Evolutionary conservation across 2,113 vertebrate genomes (phyloP).

Genomic region (Miniopterus natalensis): DNA sequence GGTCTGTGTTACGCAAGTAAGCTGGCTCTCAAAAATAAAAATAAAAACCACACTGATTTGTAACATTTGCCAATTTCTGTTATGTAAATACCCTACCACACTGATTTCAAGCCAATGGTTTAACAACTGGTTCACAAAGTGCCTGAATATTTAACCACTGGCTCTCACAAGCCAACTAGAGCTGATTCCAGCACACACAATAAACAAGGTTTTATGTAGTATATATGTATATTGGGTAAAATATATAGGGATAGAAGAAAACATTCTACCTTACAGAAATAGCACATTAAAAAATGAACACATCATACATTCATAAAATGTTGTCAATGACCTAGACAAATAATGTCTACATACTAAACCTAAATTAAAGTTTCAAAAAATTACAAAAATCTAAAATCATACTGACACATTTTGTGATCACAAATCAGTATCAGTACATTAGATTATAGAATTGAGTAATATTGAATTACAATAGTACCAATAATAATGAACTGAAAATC

Average conservation of each 20-base stretch:
- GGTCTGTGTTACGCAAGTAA: not conserved
- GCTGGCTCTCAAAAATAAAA: not conserved
- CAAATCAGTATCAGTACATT: not conserved
- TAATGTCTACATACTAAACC: not conserved
- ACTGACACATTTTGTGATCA: not conserved
- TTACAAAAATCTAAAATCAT: constrained; percentile 8
- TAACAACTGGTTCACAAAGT: not conserved
- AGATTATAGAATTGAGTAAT: not conserved
- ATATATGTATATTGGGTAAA: not conserved
- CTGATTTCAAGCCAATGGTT: not conserved
- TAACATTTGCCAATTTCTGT: not conserved
- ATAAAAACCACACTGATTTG: not conserved
- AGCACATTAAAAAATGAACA: not conserved
- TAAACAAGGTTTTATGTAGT: not conserved
- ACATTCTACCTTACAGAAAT: not conserved
- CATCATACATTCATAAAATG: not conserved
- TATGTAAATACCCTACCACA: not conserved
- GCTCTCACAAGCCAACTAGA: not conserved
- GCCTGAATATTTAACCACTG: not conserved
- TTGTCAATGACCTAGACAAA: not conserved
- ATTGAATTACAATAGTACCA: not conserved
- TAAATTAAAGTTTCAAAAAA: not conserved
- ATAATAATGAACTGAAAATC: not conserved
- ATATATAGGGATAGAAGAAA: not conserved
- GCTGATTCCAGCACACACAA: not conserved